These are phyloP conservation scores for Charina bottae DNA, from an alignment of 2,113 vertebrate species.

Conservation along the genomic window DNA sequence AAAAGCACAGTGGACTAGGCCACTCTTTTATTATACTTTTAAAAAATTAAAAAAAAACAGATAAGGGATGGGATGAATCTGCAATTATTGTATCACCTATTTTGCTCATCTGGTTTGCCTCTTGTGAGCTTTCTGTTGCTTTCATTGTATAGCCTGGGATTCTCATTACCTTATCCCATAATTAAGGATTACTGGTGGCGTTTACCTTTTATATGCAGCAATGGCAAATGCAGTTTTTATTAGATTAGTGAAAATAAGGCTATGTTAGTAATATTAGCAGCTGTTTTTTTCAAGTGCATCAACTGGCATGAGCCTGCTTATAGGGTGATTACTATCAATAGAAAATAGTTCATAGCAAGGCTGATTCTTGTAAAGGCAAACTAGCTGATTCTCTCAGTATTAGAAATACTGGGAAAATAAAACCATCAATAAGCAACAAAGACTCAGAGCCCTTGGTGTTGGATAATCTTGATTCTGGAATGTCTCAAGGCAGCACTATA, in stretches of 20 bases:
- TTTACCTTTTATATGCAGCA: background rate
- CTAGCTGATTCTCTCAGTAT: background rate
- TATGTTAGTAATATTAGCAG: background rate
- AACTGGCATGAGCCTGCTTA: background rate
- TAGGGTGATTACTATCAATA: background rate
- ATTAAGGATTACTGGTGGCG: background rate
- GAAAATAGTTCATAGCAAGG: background rate
- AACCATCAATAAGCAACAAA: background rate
- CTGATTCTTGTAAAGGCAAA: background rate
- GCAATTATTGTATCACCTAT: background rate
- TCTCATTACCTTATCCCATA: background rate
- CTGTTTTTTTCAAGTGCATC: background rate
- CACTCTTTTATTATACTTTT: background rate
- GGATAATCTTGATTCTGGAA: background rate
- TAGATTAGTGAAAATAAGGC: background rate
- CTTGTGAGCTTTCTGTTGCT: background rate
- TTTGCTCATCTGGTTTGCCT: background rate
- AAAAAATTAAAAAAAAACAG: background rate
- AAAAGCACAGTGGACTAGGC: background rate
- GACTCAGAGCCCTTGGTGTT: background rate
- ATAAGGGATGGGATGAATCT: background rate
- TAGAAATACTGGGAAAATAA: background rate
- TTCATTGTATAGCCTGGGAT: background rate
- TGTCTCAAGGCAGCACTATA: background rate
- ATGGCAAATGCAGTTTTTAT: background rate